These are phyloP conservation scores for Misgurnus mizolepis DNA, from an alignment of 2,113 vertebrate species.

Conservation along the genomic window DNA sequence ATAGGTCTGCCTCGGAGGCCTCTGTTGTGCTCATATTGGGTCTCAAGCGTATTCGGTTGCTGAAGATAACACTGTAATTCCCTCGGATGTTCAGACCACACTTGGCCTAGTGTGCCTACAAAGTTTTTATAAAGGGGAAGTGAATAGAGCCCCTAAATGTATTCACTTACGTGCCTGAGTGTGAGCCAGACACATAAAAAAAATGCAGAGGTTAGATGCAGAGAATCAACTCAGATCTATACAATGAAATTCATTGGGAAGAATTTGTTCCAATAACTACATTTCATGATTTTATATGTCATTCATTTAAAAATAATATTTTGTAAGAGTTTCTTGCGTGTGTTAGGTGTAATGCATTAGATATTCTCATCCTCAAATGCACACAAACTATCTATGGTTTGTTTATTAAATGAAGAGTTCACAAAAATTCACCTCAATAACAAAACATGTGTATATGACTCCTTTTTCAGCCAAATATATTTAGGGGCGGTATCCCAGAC, in stretches of 20 bases:
- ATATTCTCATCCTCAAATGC: background rate
- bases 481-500: no score
- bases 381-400: background rate
- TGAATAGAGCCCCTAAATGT: conserved; percentile 1
- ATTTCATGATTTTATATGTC: no score
- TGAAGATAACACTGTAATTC: background rate
- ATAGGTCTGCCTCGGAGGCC: conserved; percentile 41
- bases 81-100: background rate
- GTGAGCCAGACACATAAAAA: background rate
- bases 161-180: background rate
- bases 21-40: conserved; percentile 26
- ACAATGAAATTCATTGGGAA: no score
- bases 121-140: conserved; percentile 18
- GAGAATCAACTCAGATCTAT: background rate
- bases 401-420: background rate
- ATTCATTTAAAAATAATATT: background rate
- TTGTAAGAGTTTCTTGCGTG: background rate
- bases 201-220: background rate
- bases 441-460: no score
- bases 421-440: no score
- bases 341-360: background rate
- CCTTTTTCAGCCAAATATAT: no score
- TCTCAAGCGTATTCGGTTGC: conserved; percentile 40
- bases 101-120: background rate
- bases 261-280: no score